phyloP scores from a whole-genome alignment of 2,888 invertebrate species.

The Flexamia atlantica region DNA sequence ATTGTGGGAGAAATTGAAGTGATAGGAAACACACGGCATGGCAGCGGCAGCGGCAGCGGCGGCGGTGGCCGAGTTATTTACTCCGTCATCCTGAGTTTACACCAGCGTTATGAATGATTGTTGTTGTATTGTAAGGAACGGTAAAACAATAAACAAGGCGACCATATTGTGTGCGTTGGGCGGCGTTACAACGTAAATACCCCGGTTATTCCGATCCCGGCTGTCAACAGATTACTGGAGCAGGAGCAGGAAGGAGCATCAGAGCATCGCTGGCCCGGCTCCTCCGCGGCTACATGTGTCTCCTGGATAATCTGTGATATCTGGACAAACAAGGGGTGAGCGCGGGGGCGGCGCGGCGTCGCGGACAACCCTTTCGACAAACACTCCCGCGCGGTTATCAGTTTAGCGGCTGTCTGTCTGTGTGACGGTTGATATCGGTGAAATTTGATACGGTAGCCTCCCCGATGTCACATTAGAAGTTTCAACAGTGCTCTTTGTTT shows the following conservation, averaged over 20 bases:
- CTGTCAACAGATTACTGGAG: constrained; percentile 8
- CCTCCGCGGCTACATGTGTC: not conserved
- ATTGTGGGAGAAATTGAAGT: too few species aligned
- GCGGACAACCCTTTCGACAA: constrained; percentile 39
- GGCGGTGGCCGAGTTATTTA: constrained; percentile 11
- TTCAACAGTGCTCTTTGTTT: not conserved
- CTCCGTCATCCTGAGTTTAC: constrained; percentile 18
- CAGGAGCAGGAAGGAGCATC: too few species aligned
- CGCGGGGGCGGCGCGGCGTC: not conserved
- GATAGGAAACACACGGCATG: too few species aligned
- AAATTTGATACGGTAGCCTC: not conserved
- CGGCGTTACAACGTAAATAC: constrained; percentile 44
- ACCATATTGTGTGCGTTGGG: constrained; percentile 45
- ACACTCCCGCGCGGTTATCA: not conserved
- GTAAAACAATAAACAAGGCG: constrained; percentile 52
- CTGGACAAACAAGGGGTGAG: constrained; percentile 34
- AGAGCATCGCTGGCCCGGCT: not conserved
- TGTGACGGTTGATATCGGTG: not conserved
- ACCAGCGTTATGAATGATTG: constrained; percentile 37
- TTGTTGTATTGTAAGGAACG: constrained; percentile 46
- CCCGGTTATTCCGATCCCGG: constrained; percentile 38
- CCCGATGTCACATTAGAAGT: not conserved
- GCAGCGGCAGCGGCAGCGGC: not conserved
- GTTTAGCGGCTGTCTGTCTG: not conserved
- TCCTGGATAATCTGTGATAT: constrained; percentile 3